Conservation (phyloP, 2,797 vertebrate species). For the Anguilla pacifica region DNA sequence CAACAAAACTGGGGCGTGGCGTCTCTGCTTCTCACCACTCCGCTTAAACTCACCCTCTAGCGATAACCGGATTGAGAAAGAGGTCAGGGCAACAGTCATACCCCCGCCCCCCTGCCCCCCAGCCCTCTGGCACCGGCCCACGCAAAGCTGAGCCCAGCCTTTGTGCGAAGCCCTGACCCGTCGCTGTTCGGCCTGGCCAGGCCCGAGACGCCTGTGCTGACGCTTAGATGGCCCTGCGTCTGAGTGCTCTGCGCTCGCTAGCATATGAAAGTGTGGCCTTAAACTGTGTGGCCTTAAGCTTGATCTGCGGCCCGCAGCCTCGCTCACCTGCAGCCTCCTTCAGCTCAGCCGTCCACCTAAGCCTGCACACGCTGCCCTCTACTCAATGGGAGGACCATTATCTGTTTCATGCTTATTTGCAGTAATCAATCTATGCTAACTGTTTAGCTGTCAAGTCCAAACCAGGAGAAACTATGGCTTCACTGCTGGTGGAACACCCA, state of each 20-base stretch:
- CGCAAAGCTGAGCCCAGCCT: conserved; percentile 64
- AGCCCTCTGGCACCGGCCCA: not conserved
- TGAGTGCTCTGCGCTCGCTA: not conserved
- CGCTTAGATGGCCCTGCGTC: conserved; percentile 60
- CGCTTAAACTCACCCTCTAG: conserved; percentile 65
- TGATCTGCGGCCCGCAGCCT: too few relatives aligned
- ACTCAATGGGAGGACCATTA: too few relatives aligned
- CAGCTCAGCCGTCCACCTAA: too few relatives aligned
- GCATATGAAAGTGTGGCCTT: not conserved
- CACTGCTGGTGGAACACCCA: not conserved
- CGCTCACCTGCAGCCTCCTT: too few relatives aligned
- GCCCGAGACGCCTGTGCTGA: conserved; percentile 63
- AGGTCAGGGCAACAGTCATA: conserved; percentile 60
- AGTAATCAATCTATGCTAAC: not conserved
- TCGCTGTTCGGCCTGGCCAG: conserved; percentile 58
- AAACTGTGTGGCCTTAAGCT: not conserved
- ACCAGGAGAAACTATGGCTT: not conserved
- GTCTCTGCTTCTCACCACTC: conserved; percentile 59
- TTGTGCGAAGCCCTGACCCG: conserved; percentile 73
- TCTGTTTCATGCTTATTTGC: not conserved
- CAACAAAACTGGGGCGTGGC: conserved; percentile 63
- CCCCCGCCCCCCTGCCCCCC: too few relatives aligned
- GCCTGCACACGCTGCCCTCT: too few relatives aligned
- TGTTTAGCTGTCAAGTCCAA: not conserved
- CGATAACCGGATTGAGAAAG: conserved; percentile 60